Base-by-base conservation (phyloP, 2,888 invertebrate genomes). In the Mesochorus sp. region DNA sequence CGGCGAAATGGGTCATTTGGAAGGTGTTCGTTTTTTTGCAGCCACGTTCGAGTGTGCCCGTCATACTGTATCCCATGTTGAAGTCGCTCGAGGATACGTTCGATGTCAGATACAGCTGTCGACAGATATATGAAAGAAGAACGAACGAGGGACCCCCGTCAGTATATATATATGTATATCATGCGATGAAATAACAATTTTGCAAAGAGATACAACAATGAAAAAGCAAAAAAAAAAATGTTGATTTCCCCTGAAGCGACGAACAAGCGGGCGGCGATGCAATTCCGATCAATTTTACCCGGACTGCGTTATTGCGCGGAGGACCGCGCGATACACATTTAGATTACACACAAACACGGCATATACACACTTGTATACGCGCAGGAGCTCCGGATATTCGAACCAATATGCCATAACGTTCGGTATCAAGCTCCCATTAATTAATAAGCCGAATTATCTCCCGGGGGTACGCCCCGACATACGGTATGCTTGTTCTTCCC, bases 11-110 rank as follows among this genome's bases (percentile, higher is more conserved):
- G 74, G 97, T 96, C 92, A 96, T 95, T 91, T 96, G 96, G 91
- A 96, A 95, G 88, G 93, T 93, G 91, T 95, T 95, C 84, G 94
- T 94, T 88, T 94, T 94, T 83, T 95, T 94, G 89, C 94, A 94
- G 83, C 96, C 96, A 14, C 96, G 93, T 90, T 97, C 97, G 87
- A 97, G 92, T 8, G 95, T 96, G 8, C 97, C 97, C 0, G 96
- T 97, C 94, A 97, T 95, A 88, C 96, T 96, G 93, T 97, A 97
- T 59, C 97, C 97, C 95, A 96, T 96, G 92, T 96, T 96, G 93
- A 96, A 96, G 92, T 97, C 97, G 61, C 96, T 95, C 87, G 95
- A 94, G 53, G 95, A 95, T 86, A 97, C 96, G 91, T 96, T 96
- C 77, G 96, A 96, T 77, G 96, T 96, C 88, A 97, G 93, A 91